A percentile compares a stretch with the other conserved stretches of the same genome.
phyloP scores from a whole-genome alignment of 2,797 vertebrate genomes.

The Alcedo atthis region DNA sequence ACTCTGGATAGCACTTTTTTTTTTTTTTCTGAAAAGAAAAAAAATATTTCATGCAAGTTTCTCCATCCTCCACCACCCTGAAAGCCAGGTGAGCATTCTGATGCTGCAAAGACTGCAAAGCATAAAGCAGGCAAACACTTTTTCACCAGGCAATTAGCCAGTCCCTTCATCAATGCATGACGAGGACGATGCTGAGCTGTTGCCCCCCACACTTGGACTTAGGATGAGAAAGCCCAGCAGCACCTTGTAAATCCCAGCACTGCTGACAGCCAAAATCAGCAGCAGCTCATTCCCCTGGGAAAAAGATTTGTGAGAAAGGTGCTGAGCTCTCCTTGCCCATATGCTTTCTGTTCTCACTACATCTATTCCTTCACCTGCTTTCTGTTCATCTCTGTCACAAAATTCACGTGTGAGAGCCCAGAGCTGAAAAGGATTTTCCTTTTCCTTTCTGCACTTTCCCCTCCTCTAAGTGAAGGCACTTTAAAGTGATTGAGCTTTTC shows the following conservation, averaged over 20 bases:
- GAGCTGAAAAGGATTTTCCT: slow-evolving; percentile 31
- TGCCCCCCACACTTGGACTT: not conserved
- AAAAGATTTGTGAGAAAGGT: slow-evolving; percentile 51
- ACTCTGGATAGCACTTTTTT: not conserved
- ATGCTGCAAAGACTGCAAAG: not conserved
- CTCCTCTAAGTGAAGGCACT: slow-evolving; percentile 16
- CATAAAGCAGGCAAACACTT: not conserved
- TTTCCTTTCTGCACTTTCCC: not conserved
- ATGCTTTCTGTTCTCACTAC: slow-evolving; percentile 59
- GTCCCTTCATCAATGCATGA: not conserved
- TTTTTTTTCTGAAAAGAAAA: not conserved
- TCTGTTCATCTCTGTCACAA: slow-evolving; percentile 25
- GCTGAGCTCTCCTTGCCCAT: slow-evolving; percentile 45
- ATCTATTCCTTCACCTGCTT: slow-evolving; percentile 55
- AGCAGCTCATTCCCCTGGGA: slow-evolving; percentile 43
- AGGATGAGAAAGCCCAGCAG: not conserved
- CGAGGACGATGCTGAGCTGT: not conserved
- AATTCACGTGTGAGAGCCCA: not conserved
- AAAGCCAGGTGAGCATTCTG: not conserved
- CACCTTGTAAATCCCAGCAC: slow-evolving; percentile 43
- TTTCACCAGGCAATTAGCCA: not conserved
- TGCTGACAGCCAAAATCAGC: slow-evolving; percentile 37
- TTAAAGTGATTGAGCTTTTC: not conserved
- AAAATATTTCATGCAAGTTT: not conserved
- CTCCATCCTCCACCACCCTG: not conserved